phyloP scores from a whole-genome alignment of 2,797 vertebrate genomes.

The Eleutherodactylus coqui region DNA sequence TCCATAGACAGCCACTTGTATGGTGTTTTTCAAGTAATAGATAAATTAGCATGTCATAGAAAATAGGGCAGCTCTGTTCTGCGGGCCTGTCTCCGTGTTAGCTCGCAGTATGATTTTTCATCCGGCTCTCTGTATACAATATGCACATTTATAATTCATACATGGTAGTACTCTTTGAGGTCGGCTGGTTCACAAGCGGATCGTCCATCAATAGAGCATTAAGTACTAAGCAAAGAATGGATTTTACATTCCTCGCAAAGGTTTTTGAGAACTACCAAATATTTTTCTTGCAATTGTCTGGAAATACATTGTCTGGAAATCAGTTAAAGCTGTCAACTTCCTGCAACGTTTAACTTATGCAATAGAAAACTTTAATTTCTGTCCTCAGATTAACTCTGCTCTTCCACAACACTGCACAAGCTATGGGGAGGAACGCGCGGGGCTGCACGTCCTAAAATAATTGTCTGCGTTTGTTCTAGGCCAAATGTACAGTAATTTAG shows the following conservation, averaged over 20 bases:
- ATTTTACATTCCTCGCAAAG: not conserved
- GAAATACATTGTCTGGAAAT: constrained; percentile 29
- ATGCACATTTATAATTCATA: not conserved
- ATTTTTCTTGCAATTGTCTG: not conserved
- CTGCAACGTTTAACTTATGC: constrained; percentile 1
- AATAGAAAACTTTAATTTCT: constrained; percentile 6
- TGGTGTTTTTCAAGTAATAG: not conserved
- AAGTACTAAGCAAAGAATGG: not conserved
- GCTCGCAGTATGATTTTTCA: not conserved
- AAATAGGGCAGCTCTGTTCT: not conserved
- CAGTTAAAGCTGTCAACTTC: constrained; percentile 1
- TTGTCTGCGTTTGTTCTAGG: not conserved
- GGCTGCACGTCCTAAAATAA: not conserved
- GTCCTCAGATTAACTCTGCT: constrained; percentile 28
- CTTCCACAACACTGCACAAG: constrained; percentile 3
- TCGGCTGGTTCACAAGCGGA: not conserved
- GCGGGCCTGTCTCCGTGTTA: not conserved
- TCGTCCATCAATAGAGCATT: not conserved
- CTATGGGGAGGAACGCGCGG: not conserved
- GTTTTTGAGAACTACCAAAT: not conserved
- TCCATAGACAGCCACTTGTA: not conserved
- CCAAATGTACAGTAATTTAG: not conserved
- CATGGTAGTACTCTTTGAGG: not conserved
- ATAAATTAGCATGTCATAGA: not conserved
- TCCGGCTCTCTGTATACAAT: not conserved